Conservation (phyloP, 2,888 invertebrate species). For the Drosophila subsilvestris region DNA sequence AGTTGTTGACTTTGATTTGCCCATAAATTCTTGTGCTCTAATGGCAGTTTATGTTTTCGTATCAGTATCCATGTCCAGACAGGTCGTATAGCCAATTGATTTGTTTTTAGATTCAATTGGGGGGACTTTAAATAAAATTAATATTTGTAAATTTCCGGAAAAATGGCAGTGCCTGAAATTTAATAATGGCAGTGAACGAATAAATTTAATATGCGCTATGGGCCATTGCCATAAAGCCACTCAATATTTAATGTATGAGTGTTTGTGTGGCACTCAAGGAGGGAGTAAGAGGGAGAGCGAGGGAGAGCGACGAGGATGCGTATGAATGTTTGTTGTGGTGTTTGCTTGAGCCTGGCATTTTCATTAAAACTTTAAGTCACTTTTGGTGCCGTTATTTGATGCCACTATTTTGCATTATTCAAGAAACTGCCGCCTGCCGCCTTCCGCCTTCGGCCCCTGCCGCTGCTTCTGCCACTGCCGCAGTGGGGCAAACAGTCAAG, state of each 20-base stretch:
- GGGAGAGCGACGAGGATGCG: constrained; percentile 17
- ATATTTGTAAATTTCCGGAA: constrained; percentile 38
- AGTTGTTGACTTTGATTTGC: constrained; percentile 32
- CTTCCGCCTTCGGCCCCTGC: too few relatives aligned
- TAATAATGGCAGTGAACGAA: constrained; percentile 24
- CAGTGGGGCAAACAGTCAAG: constrained; percentile 53
- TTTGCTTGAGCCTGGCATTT: constrained; percentile 53
- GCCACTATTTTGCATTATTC: constrained; percentile 73
- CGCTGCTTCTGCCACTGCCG: constrained; percentile 45
- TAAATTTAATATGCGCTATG: constrained; percentile 63
- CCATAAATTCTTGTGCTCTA: constrained; percentile 27
- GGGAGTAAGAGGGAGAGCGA: too few relatives aligned
- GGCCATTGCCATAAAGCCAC: constrained; percentile 54
- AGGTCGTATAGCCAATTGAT: constrained; percentile 29
- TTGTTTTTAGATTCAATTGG: constrained; percentile 54
- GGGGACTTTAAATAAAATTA: constrained; percentile 45
- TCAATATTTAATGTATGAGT: constrained; percentile 66
- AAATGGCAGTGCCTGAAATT: constrained; percentile 24
- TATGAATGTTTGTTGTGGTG: constrained; percentile 17
- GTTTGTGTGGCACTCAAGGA: constrained; percentile 39
- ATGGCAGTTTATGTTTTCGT: constrained; percentile 32
- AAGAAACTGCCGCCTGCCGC: constrained; percentile 60
- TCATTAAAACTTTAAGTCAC: constrained; percentile 79
- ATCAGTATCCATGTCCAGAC: neutral
- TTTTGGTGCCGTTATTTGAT: constrained; percentile 63